Evolutionary conservation across 2,113 vertebrate species (phyloP).

Genomic region (Hiodon alosoides): DNA sequence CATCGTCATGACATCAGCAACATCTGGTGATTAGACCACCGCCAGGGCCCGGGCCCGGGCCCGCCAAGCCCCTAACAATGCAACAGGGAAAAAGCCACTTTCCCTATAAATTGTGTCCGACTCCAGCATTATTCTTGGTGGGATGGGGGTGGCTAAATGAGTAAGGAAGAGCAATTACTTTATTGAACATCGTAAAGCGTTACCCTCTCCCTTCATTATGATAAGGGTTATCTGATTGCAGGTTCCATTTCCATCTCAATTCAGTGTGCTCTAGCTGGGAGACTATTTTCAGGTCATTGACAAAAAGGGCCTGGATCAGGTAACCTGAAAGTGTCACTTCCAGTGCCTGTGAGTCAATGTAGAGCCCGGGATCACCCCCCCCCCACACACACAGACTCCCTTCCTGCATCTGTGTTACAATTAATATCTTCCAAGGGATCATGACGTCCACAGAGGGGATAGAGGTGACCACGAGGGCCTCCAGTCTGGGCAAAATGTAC

Average conservation of each 20-base stretch:
- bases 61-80: neutral
- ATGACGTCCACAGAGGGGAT: no score
- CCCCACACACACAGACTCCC: no score
- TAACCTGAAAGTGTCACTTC: constrained; percentile 18
- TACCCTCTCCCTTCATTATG: constrained; percentile 45
- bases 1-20: no score
- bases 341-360: neutral
- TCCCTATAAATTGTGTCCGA: constrained; percentile 12
- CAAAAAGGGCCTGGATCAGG: constrained; percentile 16
- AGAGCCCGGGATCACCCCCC: no score
- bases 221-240: constrained; percentile 49
- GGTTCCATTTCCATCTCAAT: constrained; percentile 35
- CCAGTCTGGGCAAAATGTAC: no score
- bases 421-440: no score
- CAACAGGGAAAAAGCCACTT: neutral
- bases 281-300: constrained; percentile 28
- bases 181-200: constrained; percentile 50
- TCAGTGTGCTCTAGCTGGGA: neutral
- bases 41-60: no score
- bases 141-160: constrained; percentile 42
- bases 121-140: constrained; percentile 14
- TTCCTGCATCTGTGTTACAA: no score
- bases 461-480: no score
- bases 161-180: constrained; percentile 43
- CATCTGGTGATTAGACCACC: no score